Percentiles rank a stretch among this genome's conserved stretches.
These are phyloP conservation scores for Gavialis gangeticus DNA, from an alignment of 2,113 vertebrate species.

Conservation along the genomic window DNA sequence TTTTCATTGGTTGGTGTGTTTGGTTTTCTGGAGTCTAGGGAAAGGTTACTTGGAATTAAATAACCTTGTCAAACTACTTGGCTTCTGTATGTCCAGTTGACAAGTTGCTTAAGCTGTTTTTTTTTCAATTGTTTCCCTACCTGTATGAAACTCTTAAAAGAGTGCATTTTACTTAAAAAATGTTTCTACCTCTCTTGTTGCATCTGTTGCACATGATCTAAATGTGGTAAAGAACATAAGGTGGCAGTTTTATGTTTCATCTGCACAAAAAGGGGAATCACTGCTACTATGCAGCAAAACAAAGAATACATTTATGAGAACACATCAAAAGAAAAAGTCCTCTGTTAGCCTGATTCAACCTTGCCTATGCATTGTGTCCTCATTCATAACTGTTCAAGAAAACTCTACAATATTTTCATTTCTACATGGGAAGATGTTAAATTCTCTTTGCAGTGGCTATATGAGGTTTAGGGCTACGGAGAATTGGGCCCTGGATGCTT, in stretches of 20 bases:
- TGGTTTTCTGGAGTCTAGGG: not conserved
- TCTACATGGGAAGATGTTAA: not conserved
- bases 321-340: not conserved
- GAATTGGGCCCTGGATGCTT: fast-evolving
- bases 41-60: not conserved
- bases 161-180: conserved; percentile 18
- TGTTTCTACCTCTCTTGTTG: not conserved
- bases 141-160: not conserved
- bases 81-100: not conserved
- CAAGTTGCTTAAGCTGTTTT: not conserved
- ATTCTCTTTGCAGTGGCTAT: not conserved
- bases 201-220: conserved; percentile 3
- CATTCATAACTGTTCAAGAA: not conserved
- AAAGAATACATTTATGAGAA: not conserved
- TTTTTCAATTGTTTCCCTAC: not conserved
- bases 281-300: not conserved
- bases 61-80: not conserved
- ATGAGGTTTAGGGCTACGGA: not conserved
- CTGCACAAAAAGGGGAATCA: not conserved
- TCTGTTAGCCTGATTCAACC: not conserved
- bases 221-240: not conserved
- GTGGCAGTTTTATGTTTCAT: not conserved
- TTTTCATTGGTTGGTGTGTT: not conserved
- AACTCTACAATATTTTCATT: not conserved
- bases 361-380: not conserved